phyloP scores from a whole-genome alignment of 64 coral and sea anemone genomes.

The Orbicella faveolata region DNA sequence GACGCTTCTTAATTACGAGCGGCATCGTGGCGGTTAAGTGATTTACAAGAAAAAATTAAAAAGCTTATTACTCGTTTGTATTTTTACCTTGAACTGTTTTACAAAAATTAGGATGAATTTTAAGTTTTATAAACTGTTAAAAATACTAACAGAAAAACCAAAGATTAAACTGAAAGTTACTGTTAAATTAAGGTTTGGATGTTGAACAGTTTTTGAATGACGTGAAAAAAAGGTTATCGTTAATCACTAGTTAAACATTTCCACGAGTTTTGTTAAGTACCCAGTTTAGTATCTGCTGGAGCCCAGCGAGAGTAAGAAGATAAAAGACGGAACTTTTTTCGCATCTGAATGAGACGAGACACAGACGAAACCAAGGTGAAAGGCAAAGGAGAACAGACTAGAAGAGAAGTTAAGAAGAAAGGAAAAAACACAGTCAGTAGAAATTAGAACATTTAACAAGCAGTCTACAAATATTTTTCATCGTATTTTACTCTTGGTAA shows the following conservation, averaged over 20 bases:
- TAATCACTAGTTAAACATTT: background rate
- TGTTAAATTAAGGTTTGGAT: no score
- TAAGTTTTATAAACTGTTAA: no score
- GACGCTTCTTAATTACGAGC: no score
- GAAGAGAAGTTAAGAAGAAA: slow-evolving; percentile 33
- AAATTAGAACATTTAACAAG: background rate
- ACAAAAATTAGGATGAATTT: no score
- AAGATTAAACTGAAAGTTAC: no score
- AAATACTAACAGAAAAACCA: no score
- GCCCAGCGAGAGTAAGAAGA: slow-evolving; percentile 12
- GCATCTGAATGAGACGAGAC: slow-evolving; percentile 87
- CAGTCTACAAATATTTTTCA: background rate
- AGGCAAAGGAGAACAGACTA: slow-evolving; percentile 86
- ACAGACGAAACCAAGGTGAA: slow-evolving; percentile 75
- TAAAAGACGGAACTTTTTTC: slow-evolving; percentile 78
- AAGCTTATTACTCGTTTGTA: no score
- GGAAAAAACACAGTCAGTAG: slow-evolving; percentile 53
- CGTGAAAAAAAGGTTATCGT: background rate
- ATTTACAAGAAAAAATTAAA: no score
- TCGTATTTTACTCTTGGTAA: no score
- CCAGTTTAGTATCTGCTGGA: slow-evolving; percentile 18
- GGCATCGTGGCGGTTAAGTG: no score
- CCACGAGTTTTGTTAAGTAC: slow-evolving; percentile 1
- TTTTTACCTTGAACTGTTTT: no score
- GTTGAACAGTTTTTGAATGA: background rate